phyloP scores from a whole-genome alignment of 2,888 invertebrate genomes.

The Ypsolopha scabrella region DNA sequence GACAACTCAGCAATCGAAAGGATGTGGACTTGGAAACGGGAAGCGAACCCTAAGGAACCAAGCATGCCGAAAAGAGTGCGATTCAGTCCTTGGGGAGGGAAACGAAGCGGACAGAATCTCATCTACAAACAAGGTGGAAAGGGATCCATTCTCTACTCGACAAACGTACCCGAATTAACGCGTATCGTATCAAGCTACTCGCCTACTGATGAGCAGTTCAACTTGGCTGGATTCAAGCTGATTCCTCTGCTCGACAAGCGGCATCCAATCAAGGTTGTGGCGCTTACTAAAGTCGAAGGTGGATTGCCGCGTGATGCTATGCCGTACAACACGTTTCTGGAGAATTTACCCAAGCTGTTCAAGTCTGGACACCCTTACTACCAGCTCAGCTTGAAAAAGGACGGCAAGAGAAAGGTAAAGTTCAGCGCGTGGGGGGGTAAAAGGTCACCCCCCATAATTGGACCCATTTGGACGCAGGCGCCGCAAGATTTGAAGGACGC shows the following conservation, averaged over 20 bases:
- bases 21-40: constrained; percentile 56
- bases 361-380: constrained; percentile 52
- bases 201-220: constrained; percentile 26
- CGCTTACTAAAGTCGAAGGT: constrained; percentile 34
- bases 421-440: constrained; percentile 64
- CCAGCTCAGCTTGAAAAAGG: constrained; percentile 49
- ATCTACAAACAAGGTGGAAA: constrained; percentile 44
- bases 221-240: constrained; percentile 40
- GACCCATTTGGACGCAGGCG: constrained; percentile 56
- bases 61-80: constrained; percentile 60
- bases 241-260: constrained; percentile 39
- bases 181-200: constrained; percentile 43
- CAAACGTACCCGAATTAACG: constrained; percentile 45
- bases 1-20: constrained; percentile 23
- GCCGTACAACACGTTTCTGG: constrained; percentile 42
- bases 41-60: constrained; percentile 38
- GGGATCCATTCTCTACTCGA: constrained; percentile 41
- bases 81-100: constrained; percentile 63
- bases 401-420: constrained; percentile 59
- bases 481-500: constrained; percentile 35
- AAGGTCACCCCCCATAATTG: constrained; percentile 56
- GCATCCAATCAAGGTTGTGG: constrained; percentile 43
- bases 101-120: constrained; percentile 46
- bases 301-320: constrained; percentile 33
- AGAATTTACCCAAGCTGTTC: constrained; percentile 36